phyloP scores from a whole-genome alignment of 2,888 invertebrate genomes.

The Polydrusus pterygomalis region DNA sequence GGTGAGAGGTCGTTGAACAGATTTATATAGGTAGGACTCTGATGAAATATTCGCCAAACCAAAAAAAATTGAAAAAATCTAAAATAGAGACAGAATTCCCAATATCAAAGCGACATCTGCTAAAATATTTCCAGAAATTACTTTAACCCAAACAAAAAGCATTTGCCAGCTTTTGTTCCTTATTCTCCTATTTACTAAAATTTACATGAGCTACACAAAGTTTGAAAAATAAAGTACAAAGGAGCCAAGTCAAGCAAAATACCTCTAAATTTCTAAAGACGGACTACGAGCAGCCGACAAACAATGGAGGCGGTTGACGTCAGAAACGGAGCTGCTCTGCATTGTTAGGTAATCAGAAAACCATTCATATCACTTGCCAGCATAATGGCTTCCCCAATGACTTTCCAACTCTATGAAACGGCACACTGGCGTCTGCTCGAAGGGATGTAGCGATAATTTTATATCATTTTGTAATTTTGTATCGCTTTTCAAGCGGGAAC shows the following conservation, averaged over 20 bases:
- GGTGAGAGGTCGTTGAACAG: too few relatives aligned
- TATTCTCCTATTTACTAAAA: slow-evolving; percentile 27
- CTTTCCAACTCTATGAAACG: slow-evolving; percentile 49
- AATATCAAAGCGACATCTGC: too few relatives aligned
- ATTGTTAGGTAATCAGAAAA: slow-evolving; percentile 65
- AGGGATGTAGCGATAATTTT: slow-evolving; percentile 20
- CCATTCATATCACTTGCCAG: slow-evolving; percentile 64
- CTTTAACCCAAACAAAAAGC: neutral
- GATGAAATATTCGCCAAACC: too few relatives aligned
- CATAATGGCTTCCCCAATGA: slow-evolving; percentile 55
- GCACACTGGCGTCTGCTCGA: slow-evolving; percentile 47
- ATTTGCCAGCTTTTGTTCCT: slow-evolving; percentile 1
- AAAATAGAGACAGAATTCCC: too few relatives aligned
- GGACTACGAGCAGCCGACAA: slow-evolving; percentile 48
- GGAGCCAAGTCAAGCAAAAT: slow-evolving; percentile 27
- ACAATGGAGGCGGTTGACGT: slow-evolving; percentile 61
- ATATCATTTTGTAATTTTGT: slow-evolving; percentile 1
- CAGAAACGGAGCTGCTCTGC: slow-evolving; percentile 60
- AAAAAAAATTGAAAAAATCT: too few relatives aligned
- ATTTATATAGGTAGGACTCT: too few relatives aligned
- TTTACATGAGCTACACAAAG: slow-evolving; percentile 37
- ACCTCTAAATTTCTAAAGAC: slow-evolving; percentile 50
- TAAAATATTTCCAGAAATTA: too few relatives aligned
- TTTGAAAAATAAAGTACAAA: slow-evolving; percentile 34
- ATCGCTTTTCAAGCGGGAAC: neutral